phyloP scores from a whole-genome alignment of 92 coral and sea anemone species.

The Bergia puertoricense region DNA sequence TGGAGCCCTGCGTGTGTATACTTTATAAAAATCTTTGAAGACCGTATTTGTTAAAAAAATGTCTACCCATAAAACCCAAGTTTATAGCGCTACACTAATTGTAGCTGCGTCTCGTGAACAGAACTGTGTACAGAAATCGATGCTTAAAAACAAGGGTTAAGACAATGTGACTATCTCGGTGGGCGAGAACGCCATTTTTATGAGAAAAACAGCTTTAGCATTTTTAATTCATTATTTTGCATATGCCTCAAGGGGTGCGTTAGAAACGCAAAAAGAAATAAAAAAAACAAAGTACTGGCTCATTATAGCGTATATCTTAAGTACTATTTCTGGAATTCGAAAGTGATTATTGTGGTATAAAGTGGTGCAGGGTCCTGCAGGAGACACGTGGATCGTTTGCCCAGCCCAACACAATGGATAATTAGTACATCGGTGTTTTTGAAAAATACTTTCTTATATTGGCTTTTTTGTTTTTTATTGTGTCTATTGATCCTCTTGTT shows the following conservation, averaged over 20 bases:
- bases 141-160: not conserved
- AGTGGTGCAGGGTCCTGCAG: not conserved
- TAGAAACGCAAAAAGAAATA: not conserved
- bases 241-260: not conserved
- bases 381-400: not conserved
- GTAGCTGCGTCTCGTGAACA: too few relatives aligned
- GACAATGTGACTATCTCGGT: not conserved
- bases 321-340: conserved; percentile 15
- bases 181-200: not conserved
- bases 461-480: not conserved
- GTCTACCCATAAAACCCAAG: too few relatives aligned
- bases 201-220: not conserved
- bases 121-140: too few relatives aligned
- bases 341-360: not conserved
- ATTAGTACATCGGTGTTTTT: not conserved
- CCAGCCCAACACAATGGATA: conserved; percentile 9
- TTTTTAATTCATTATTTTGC: not conserved
- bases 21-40: not conserved
- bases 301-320: not conserved
- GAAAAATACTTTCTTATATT: not conserved
- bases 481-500: conserved; percentile 4
- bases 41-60: not conserved
- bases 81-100: too few relatives aligned
- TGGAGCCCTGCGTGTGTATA: not conserved
- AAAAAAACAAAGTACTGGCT: not conserved